Percentiles rank a stretch among this genome's conserved stretches.
These are phyloP conservation scores for Lasioglossum villosulum DNA, from an alignment of 2,888 invertebrate species.

Conservation along the genomic window DNA sequence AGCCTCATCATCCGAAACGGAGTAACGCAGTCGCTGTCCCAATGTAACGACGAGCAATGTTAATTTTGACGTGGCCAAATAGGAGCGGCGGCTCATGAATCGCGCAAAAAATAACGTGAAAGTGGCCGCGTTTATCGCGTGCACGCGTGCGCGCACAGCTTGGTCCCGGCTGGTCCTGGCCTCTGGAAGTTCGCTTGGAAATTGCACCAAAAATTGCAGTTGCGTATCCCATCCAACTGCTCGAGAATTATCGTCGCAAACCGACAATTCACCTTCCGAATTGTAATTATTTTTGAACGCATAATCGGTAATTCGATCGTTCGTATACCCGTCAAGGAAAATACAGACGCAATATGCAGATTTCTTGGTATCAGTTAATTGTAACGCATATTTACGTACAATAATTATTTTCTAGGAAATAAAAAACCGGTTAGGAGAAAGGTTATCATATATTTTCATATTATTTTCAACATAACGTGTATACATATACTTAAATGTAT, in stretches of 20 bases:
- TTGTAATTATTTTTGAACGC: neutral
- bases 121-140: slow-evolving; percentile 56
- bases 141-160: slow-evolving; percentile 37
- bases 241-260: neutral
- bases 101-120: slow-evolving; percentile 66
- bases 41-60: slow-evolving; percentile 9
- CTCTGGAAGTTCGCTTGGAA: slow-evolving; percentile 44
- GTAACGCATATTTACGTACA: neutral
- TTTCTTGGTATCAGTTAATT: neutral
- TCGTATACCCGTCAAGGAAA: neutral
- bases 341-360: neutral
- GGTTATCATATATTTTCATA: no score
- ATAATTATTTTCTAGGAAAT: neutral
- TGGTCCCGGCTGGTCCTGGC: slow-evolving; percentile 1
- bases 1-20: slow-evolving; percentile 4
- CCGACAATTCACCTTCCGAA: neutral
- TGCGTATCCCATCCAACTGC: neutral
- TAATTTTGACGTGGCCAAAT: slow-evolving; percentile 65
- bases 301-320: neutral
- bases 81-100: slow-evolving; percentile 33
- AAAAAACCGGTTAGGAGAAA: no score
- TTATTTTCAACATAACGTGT: no score
- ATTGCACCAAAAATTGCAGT: neutral
- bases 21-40: neutral
- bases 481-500: no score